Conservation (phyloP, 2,113 vertebrate species). For the Eretmochelys imbricata region DNA sequence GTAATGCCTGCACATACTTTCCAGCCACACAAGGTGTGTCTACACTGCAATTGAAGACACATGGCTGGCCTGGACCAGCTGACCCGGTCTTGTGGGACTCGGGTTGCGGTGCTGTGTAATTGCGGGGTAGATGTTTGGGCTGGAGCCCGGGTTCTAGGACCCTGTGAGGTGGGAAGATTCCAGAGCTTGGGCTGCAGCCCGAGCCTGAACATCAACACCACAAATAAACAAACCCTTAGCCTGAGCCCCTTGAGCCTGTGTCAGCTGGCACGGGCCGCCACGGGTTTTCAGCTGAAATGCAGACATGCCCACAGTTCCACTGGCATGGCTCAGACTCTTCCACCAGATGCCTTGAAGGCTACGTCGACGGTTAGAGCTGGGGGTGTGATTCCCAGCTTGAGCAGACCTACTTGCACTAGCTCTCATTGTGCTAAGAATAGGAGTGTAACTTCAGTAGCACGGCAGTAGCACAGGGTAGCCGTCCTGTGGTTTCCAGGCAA, state of each 20-base stretch:
- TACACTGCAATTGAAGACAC: background rate
- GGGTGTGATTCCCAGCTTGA: too few species aligned
- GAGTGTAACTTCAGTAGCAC: too few species aligned
- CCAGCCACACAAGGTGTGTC: background rate
- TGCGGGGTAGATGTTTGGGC: background rate
- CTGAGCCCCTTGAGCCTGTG: too few species aligned
- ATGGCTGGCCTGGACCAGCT: background rate
- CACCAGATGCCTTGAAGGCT: background rate
- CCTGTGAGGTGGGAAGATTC: rapidly evolving
- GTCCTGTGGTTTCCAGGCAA: too few species aligned
- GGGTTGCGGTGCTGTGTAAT: background rate
- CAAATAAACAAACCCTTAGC: background rate
- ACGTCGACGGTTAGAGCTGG: too few species aligned
- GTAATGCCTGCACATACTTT: background rate
- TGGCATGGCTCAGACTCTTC: background rate
- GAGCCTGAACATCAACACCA: background rate
- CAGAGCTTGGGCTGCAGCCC: too few species aligned
- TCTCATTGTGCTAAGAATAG: too few species aligned
- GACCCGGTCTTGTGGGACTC: background rate
- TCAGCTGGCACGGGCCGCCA: too few species aligned
- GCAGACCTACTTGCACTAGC: too few species aligned
- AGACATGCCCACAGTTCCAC: background rate
- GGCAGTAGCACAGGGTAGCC: too few species aligned
- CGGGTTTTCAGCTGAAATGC: too few species aligned
- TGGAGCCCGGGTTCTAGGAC: background rate